These are phyloP conservation scores for Scomber colias DNA, from an alignment of 2,113 vertebrate species.

Conservation along the genomic window DNA sequence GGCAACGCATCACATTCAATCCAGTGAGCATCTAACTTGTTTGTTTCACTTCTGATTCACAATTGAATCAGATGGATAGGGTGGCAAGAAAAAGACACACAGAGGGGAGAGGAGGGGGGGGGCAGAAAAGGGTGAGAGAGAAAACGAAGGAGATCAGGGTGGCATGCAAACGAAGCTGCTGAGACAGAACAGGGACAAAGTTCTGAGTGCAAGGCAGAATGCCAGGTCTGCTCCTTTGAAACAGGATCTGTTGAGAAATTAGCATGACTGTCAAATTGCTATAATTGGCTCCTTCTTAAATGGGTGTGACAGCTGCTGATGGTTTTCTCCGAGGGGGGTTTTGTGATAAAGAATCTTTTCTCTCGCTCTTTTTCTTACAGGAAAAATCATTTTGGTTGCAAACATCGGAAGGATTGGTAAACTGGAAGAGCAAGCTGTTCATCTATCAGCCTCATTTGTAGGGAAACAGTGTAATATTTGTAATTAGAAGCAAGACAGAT, in stretches of 20 bases:
- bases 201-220: conserved; percentile 32
- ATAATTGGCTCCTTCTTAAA: conserved; percentile 51
- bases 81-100: conserved; percentile 14
- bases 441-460: conserved; percentile 47
- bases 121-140: not conserved
- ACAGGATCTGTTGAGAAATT: conserved; percentile 41
- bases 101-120: not conserved
- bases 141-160: conserved; percentile 8
- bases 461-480: conserved; percentile 44
- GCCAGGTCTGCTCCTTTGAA: conserved; percentile 50
- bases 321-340: conserved; percentile 5
- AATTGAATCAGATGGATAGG: conserved; percentile 32
- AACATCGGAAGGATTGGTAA: not conserved
- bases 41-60: conserved; percentile 60
- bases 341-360: conserved; percentile 8
- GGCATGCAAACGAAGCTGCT: conserved; percentile 46
- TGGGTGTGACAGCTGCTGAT: conserved; percentile 45
- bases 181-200: conserved; percentile 22
- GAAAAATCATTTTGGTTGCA: conserved; percentile 16
- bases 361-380: not conserved
- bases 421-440: conserved; percentile 23
- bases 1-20: conserved; percentile 68
- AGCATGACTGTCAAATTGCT: conserved; percentile 49
- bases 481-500: conserved; percentile 48
- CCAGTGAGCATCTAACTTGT: conserved; percentile 61